phyloP scores from a whole-genome alignment of 2,888 invertebrate genomes.

The Watsonalla binaria region DNA sequence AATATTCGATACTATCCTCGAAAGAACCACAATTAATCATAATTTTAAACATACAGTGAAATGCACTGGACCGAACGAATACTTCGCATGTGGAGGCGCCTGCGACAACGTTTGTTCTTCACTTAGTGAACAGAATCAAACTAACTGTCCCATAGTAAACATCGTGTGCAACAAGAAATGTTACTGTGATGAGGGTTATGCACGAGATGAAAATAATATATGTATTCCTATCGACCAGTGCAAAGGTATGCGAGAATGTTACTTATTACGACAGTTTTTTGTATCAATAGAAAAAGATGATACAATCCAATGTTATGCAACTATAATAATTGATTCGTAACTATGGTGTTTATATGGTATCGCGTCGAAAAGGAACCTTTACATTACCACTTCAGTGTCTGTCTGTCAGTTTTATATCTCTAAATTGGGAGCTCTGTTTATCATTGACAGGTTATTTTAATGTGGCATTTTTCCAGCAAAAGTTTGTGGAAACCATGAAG shows the following conservation, averaged over 20 bases:
- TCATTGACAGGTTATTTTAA: not conserved
- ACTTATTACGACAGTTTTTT: no score
- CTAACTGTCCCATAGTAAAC: constrained; percentile 33
- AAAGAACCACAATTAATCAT: no score
- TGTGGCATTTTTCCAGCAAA: constrained; percentile 12
- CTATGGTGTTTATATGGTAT: no score
- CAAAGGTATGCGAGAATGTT: constrained; percentile 3
- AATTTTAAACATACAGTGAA: constrained; percentile 11
- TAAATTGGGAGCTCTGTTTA: no score
- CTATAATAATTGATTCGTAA: no score
- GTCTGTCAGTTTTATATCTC: not conserved
- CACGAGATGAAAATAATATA: constrained; percentile 22
- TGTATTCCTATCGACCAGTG: constrained; percentile 28
- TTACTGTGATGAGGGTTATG: constrained; percentile 37
- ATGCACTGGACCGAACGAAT: constrained; percentile 33
- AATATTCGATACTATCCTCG: no score
- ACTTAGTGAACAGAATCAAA: constrained; percentile 26
- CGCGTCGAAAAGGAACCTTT: no score
- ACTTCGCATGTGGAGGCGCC: constrained; percentile 37
- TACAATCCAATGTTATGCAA: no score
- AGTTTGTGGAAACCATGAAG: constrained; percentile 27
- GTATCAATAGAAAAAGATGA: no score
- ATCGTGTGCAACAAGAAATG: constrained; percentile 32
- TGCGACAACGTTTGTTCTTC: constrained; percentile 49
- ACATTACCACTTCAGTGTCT: not conserved